phyloP scores from a whole-genome alignment of 2,113 vertebrate genomes.

The Ovis aries region ARS-UI_Ramb_v3.0 NC_056064.1:21190001-21190500 shows the following conservation, averaged over 20 bases:
- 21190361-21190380: constrained; percentile 58
- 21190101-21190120: not conserved
- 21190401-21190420: not conserved
- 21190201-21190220: not conserved
- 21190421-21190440: not conserved
- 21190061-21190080: not conserved
- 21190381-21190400: not conserved
- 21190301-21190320: not conserved
- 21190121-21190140: not conserved
- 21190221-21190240: not conserved
- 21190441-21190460: not conserved
- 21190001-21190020: not conserved
- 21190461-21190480: not conserved
- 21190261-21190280: not conserved
- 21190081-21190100: not conserved
- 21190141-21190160: not conserved
- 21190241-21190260: not conserved
- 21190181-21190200: not conserved
- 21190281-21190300: not conserved
- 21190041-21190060: not conserved
- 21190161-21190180: not conserved
- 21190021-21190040: not conserved
- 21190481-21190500: not conserved
- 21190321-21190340: not conserved
- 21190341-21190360: not conserved